Conservation (phyloP, 1,140 invertebrate species). For the Bursaphelenchus mucronatus region DNA sequence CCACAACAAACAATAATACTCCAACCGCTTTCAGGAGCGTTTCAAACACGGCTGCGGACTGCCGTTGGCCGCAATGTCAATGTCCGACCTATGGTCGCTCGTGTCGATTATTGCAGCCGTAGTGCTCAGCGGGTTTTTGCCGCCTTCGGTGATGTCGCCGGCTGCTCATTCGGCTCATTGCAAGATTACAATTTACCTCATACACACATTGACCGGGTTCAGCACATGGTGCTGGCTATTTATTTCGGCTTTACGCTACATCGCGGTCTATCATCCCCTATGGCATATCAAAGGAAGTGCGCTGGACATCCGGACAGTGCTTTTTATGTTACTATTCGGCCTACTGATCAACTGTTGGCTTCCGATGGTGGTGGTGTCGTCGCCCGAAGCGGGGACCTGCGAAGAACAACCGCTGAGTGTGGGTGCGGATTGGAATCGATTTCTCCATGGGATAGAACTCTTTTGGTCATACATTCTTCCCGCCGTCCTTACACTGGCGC, state of each 20-base stretch:
- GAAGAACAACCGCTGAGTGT: slow-evolving; percentile 22
- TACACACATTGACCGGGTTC: slow-evolving; percentile 41
- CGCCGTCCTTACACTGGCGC: slow-evolving; percentile 31
- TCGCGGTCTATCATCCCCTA: slow-evolving; percentile 42
- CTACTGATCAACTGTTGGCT: slow-evolving; percentile 34
- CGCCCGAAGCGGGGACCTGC: slow-evolving; percentile 6
- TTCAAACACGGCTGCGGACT: slow-evolving; percentile 41
- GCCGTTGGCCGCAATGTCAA: slow-evolving; percentile 40
- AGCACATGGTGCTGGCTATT: slow-evolving; percentile 48
- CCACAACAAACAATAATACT: no score
- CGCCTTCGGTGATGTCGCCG: slow-evolving; percentile 15
- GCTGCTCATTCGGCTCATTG: slow-evolving; percentile 25
- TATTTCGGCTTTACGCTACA: slow-evolving; percentile 40
- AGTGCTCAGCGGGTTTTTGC: slow-evolving; percentile 33
- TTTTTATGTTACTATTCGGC: slow-evolving; percentile 26
- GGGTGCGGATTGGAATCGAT: slow-evolving; percentile 25
- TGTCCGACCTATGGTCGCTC: slow-evolving; percentile 35
- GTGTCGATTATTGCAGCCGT: slow-evolving; percentile 32
- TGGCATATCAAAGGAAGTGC: slow-evolving; percentile 39
- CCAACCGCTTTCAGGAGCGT: slow-evolving; percentile 27
- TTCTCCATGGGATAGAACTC: slow-evolving; percentile 34
- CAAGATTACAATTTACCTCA: slow-evolving; percentile 41
- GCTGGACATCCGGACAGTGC: slow-evolving; percentile 26
- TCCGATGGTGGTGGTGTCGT: slow-evolving; percentile 26
- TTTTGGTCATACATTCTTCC: slow-evolving; percentile 39